Percentiles rank a stretch among this genome's conserved stretches.
Evolutionary conservation across 2,888 invertebrate species (phyloP).

Genomic region (Synergus gifuensis): DNA sequence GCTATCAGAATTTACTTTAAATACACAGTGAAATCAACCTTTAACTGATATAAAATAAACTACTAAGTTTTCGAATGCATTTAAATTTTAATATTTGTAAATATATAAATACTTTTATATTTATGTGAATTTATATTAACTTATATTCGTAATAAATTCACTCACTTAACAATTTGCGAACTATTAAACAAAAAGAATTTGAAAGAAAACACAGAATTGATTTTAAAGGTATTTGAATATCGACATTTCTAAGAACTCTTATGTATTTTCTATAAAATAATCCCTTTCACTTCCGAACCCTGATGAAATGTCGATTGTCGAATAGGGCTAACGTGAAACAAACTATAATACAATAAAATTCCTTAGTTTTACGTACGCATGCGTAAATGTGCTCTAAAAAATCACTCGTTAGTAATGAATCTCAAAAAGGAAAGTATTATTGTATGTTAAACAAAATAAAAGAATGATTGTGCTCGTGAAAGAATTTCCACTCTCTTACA

Average conservation of each 20-base stretch:
- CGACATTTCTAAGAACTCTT: too few relatives aligned
- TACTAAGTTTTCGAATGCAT: too few relatives aligned
- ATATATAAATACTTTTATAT: too few relatives aligned
- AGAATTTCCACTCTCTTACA: neutral
- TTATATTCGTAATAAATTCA: too few relatives aligned
- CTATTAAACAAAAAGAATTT: too few relatives aligned
- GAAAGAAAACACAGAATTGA: too few relatives aligned
- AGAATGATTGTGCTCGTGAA: neutral
- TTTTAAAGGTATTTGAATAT: too few relatives aligned
- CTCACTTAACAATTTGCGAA: too few relatives aligned
- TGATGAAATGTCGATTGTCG: conserved; percentile 28
- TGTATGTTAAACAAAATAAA: conserved; percentile 14
- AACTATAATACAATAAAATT: conserved; percentile 17
- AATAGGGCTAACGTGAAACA: neutral
- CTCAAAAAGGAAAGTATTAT: neutral
- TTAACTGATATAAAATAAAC: neutral
- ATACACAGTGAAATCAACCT: neutral
- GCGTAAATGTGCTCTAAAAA: conserved; percentile 17
- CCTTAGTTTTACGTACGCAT: conserved; percentile 21
- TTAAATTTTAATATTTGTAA: too few relatives aligned
- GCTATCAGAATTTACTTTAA: neutral
- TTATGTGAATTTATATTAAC: too few relatives aligned
- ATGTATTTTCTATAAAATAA: neutral
- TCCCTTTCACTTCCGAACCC: conserved; percentile 19
- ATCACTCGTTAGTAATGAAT: neutral